A percentile compares a stretch with the other conserved stretches of the same genome.
phyloP scores from a whole-genome alignment of 1,140 invertebrate species.

The Hypothenemus hampei region DNA sequence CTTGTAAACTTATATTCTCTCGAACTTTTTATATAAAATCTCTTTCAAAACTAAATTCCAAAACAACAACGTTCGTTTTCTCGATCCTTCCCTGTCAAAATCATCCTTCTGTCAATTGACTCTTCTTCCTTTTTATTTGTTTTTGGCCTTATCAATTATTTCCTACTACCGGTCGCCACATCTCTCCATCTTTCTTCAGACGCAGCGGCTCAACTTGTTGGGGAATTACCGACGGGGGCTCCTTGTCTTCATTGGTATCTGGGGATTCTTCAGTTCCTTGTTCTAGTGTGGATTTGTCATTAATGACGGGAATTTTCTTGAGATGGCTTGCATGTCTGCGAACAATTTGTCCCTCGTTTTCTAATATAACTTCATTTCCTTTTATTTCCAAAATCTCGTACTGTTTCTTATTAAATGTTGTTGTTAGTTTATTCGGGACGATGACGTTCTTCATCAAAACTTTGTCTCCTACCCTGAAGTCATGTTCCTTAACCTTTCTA shows the following conservation, averaged over 20 bases:
- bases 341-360: not conserved
- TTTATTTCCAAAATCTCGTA: constrained; percentile 1
- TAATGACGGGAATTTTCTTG: constrained; percentile 14
- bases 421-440: constrained; percentile 16
- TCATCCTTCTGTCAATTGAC: too few relatives aligned
- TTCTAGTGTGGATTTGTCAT: too few relatives aligned
- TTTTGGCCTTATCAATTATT: too few relatives aligned
- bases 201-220: not conserved
- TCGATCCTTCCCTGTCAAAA: too few relatives aligned
- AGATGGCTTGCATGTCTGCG: constrained; percentile 4
- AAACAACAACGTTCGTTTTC: too few relatives aligned
- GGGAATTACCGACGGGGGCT: too few relatives aligned
- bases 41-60: too few relatives aligned
- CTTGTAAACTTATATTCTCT: too few relatives aligned
- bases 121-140: too few relatives aligned
- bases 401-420: constrained; percentile 13
- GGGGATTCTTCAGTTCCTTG: too few relatives aligned
- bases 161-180: not conserved
- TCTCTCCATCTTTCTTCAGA: not conserved
- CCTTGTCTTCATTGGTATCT: too few relatives aligned
- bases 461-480: constrained; percentile 28
- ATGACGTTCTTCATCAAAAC: constrained; percentile 26
- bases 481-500: constrained; percentile 14
- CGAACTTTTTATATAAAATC: too few relatives aligned
- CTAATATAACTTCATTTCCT: constrained; percentile 6